Conservation (phyloP, 2,113 vertebrate genomes). For the Phyllostomus hastatus region DNA sequence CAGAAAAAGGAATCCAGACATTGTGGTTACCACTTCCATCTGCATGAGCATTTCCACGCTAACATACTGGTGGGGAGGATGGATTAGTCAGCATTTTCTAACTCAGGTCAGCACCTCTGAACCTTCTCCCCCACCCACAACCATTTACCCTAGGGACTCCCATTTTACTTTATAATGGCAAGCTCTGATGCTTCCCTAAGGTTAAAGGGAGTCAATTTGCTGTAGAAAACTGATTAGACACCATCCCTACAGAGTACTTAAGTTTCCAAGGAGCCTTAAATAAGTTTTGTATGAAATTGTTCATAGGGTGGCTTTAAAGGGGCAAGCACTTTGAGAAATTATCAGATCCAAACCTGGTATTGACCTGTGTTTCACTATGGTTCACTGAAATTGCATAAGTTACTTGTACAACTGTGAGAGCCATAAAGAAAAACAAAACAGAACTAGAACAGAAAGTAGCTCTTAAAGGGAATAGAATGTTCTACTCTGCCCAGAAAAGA, state of each 20-base stretch:
- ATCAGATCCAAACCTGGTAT: constrained; percentile 52
- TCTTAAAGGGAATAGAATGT: background rate
- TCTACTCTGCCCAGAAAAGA: background rate
- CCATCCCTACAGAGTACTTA: constrained; percentile 46
- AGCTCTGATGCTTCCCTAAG: background rate
- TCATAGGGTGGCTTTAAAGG: constrained; percentile 57
- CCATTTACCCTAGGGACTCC: background rate
- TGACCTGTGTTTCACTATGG: constrained; percentile 56
- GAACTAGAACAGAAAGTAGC: background rate
- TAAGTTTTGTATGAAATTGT: constrained; percentile 51
- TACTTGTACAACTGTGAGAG: background rate
- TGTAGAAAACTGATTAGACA: constrained; percentile 53
- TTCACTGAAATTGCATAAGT: constrained; percentile 46
- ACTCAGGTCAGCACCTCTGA: background rate
- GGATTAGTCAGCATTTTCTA: background rate
- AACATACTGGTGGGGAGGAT: background rate
- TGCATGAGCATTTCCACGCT: background rate
- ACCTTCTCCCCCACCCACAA: background rate
- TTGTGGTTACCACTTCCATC: background rate
- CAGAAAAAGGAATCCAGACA: background rate
- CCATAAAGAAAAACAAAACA: constrained; percentile 2
- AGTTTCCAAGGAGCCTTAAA: constrained; percentile 51
- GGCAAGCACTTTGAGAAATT: constrained; percentile 46
- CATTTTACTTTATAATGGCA: constrained; percentile 1
- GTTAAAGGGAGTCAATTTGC: constrained; percentile 52